A percentile compares a stretch with the other conserved stretches of the same genome.
phyloP scores from a whole-genome alignment of 2,113 vertebrate genomes.

The Austrofundulus limnaeus region DNA sequence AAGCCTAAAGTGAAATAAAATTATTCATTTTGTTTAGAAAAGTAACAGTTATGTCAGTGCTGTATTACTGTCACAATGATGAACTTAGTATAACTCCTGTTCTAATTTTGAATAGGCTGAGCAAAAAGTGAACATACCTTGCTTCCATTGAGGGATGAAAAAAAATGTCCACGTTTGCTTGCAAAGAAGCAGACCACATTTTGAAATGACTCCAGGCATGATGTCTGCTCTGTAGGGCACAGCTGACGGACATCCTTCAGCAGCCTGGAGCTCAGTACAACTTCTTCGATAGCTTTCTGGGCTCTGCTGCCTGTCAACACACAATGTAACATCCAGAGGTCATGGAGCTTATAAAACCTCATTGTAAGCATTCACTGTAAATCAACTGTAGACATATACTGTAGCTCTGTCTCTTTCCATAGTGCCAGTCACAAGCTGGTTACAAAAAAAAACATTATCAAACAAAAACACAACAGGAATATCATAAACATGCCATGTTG shows the following conservation, averaged over 20 bases:
- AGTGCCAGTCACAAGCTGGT: too few species aligned
- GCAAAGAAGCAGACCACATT: not conserved
- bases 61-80: too few species aligned
- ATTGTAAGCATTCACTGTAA: too few species aligned
- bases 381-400: too few species aligned
- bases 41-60: too few species aligned
- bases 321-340: not conserved
- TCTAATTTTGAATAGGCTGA: too few species aligned
- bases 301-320: conserved; percentile 1
- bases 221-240: not conserved
- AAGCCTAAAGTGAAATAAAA: not conserved
- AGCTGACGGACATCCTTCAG: not conserved
- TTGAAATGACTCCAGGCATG: not conserved
- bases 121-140: not conserved
- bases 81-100: too few species aligned
- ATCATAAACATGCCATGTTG: too few species aligned
- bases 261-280: not conserved
- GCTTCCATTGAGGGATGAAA: not conserved
- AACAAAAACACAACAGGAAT: too few species aligned
- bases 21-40: not conserved
- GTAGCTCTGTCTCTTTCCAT: too few species aligned
- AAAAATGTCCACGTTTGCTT: not conserved
- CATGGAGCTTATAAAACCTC: too few species aligned
- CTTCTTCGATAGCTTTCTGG: not conserved
- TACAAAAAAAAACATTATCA: too few species aligned